Conservation (phyloP, 2,888 invertebrate species). For the Omphaloscelis lunosa region DNA sequence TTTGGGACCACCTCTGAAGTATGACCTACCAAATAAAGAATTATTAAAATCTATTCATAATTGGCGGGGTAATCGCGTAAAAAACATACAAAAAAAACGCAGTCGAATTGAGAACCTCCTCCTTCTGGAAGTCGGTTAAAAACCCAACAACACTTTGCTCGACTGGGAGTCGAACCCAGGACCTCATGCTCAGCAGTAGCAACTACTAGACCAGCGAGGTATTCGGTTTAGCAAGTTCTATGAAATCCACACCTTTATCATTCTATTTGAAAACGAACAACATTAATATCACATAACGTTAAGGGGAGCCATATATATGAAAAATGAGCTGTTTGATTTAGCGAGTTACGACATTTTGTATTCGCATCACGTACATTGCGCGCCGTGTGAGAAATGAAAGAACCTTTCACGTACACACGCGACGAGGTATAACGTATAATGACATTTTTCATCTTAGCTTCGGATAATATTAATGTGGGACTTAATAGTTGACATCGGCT, state of each 20-base stretch:
- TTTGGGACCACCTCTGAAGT: too few relatives aligned
- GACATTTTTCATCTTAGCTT: constrained; percentile 51
- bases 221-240: not conserved
- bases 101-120: too few relatives aligned
- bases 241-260: not conserved
- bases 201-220: not conserved
- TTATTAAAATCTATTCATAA: too few relatives aligned
- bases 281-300: constrained; percentile 57
- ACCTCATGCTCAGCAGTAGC: not conserved
- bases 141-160: not conserved
- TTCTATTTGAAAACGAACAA: constrained; percentile 45
- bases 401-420: constrained; percentile 66
- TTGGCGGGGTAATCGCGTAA: too few relatives aligned
- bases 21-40: too few relatives aligned
- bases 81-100: too few relatives aligned
- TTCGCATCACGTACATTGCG: constrained; percentile 72
- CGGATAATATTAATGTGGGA: constrained; percentile 22
- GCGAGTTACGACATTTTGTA: constrained; percentile 61
- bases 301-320: constrained; percentile 65
- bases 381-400: constrained; percentile 69
- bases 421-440: constrained; percentile 57
- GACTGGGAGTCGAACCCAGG: not conserved
- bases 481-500: too few relatives aligned
- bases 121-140: not conserved
- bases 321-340: constrained; percentile 70